Base-by-base conservation (phyloP, 1,140 invertebrate species). In the Drosophila biarmipes region DNA sequence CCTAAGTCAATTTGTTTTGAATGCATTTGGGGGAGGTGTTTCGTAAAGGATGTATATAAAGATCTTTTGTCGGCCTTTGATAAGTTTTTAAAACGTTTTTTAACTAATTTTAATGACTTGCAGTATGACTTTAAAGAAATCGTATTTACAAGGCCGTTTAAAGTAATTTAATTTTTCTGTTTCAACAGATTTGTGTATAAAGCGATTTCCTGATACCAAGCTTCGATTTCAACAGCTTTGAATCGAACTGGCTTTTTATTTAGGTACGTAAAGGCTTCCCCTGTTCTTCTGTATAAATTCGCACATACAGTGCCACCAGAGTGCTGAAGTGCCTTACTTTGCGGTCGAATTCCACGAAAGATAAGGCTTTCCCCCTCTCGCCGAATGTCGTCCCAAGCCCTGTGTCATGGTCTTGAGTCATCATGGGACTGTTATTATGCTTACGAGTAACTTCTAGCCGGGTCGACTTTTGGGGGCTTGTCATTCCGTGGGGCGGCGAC, bases 381-480 rank as follows among this genome's bases (percentile, higher is more conserved):
- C 29, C 24, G 38, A 53, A 34, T 12, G 0, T 31, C 10, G 7
- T 31, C 12, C 58, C 63, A 66, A 67, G 42, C 15, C 64, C 40
- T 19, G 63, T 54, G 66, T 69, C 66, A 69, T 27, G 27, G 42
- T 56, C 64, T 69, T 71, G 67, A 71, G 46, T 71, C 67, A 71
- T 43, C 27, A 46, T 53, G 31, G 31, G 61, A n/a, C 24, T 84
- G 29, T 31, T 31, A 31, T 42, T 61, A 45, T 51, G 29, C 40
- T 40, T 37, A 19, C 59, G 46, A 17, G 42, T 45, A 69, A 37
- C 62, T 69, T 54, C 49, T 55, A 68, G 62, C 43, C 69, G 46
- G 29, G 8, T 42, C 21, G 14, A 42, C 35, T 38, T 77, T 72
- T 85, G 73, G 82, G 82, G 81, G 81, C 81, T 86, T 80, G 81